Conservation (phyloP, 2,888 invertebrate species). For the Chrysotoxum bicinctum region DNA sequence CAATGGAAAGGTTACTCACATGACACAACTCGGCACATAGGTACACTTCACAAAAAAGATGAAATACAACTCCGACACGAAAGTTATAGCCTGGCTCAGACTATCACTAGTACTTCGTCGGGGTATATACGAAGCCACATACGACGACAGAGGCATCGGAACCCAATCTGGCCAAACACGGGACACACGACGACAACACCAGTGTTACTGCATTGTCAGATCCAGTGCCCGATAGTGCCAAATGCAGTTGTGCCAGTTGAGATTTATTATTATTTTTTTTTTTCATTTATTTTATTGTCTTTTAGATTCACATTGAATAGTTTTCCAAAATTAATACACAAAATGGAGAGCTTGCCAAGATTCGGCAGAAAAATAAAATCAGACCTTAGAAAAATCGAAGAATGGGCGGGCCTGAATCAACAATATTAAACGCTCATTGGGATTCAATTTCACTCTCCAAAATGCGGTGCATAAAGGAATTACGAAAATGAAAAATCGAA, state of each 20-base stretch:
- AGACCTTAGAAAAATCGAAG: background rate
- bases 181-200: conserved; percentile 40
- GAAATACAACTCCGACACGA: conserved; percentile 48
- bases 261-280: conserved; percentile 21
- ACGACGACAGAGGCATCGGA: background rate
- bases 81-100: conserved; percentile 6
- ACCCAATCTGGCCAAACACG: conserved; percentile 26
- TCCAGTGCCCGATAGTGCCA: conserved; percentile 52
- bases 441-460: conserved; percentile 35
- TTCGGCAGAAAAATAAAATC: background rate
- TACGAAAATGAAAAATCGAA: conserved; percentile 48
- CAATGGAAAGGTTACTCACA: conserved; percentile 45
- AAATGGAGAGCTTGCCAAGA: conserved; percentile 35
- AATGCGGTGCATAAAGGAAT: conserved; percentile 18
- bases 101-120: conserved; percentile 10
- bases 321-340: background rate
- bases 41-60: conserved; percentile 25
- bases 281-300: background rate
- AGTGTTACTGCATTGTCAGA: conserved; percentile 54
- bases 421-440: conserved; percentile 25
- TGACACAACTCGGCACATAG: conserved; percentile 12
- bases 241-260: conserved; percentile 52
- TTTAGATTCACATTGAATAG: background rate
- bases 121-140: background rate
- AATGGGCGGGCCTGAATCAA: conserved; percentile 19